phyloP scores from a whole-genome alignment of 2,113 vertebrate genomes.

The Oncorhynchus nerka region DNA sequence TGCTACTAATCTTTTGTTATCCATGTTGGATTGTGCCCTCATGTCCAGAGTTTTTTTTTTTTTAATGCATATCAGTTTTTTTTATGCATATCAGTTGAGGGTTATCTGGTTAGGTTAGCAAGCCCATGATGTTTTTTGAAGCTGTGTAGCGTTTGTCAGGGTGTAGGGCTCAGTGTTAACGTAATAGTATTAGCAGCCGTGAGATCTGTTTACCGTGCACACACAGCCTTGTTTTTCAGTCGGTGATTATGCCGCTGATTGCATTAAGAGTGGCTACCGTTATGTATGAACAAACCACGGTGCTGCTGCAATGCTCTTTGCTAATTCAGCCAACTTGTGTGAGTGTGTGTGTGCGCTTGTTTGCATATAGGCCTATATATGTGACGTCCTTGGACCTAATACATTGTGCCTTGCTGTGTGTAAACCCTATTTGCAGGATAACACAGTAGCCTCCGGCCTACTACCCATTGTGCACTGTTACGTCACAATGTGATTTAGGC shows the following conservation, averaged over 20 bases:
- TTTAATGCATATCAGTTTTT: too few species aligned
- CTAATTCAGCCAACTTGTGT: slow-evolving; percentile 2
- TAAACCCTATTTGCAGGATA: too few species aligned
- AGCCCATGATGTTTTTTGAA: neutral
- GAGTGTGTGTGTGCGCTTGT: neutral
- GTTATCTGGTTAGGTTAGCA: neutral
- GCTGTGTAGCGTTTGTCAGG: neutral
- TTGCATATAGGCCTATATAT: neutral
- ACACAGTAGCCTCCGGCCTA: too few species aligned
- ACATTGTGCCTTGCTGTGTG: too few species aligned
- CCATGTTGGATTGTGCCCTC: neutral
- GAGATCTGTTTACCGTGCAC: neutral
- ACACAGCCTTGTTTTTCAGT: slow-evolving; percentile 22
- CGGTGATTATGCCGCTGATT: slow-evolving; percentile 25
- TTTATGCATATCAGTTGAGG: neutral
- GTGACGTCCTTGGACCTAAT: neutral
- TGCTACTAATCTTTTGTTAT: neutral
- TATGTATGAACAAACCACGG: neutral
- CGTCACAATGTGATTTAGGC: too few species aligned
- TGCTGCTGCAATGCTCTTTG: neutral
- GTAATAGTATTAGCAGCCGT: slow-evolving; percentile 2
- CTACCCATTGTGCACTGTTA: too few species aligned
- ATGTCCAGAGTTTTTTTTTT: neutral
- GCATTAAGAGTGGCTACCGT: slow-evolving; percentile 14
- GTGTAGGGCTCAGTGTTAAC: slow-evolving; percentile 11